Percentiles rank a stretch among this genome's conserved stretches.
Conservation (phyloP, 2,797 vertebrate genomes). For the Allobates femoralis region DNA sequence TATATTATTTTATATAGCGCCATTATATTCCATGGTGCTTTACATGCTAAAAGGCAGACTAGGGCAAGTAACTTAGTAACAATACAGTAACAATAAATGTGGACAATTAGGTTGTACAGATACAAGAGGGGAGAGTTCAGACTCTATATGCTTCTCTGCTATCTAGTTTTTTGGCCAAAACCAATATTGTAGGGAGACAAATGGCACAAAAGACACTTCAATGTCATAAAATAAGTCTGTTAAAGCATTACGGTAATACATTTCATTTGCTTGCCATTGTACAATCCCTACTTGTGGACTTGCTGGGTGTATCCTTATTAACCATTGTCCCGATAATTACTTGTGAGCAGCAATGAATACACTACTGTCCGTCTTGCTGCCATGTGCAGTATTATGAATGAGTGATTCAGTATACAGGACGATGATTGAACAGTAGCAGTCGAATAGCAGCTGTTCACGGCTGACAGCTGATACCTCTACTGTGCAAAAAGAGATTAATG, state of each 20-base stretch:
- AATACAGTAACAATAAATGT: no score
- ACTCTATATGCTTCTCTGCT: no score
- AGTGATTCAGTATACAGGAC: conserved; percentile 22
- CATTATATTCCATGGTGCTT: no score
- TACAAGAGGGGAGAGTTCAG: no score
- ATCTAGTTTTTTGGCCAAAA: no score
- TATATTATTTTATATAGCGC: no score
- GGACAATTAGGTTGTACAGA: no score
- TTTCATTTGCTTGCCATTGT: background rate
- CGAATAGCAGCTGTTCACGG: conserved; percentile 40
- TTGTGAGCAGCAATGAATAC: background rate
- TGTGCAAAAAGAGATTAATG: conserved; percentile 52
- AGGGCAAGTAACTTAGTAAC: no score
- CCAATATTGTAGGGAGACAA: background rate
- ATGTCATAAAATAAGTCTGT: background rate
- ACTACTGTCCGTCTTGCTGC: background rate
- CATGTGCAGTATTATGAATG: conserved; percentile 12
- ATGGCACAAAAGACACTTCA: background rate
- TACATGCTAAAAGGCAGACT: no score
- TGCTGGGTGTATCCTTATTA: background rate
- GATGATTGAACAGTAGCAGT: conserved; percentile 42
- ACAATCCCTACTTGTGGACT: background rate
- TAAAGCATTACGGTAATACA: background rate
- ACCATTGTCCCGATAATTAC: conserved; percentile 6
- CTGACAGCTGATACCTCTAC: conserved; percentile 42